Evolutionary conservation across 2,113 vertebrate genomes (phyloP).

Genomic region (Amblyopsis rosae): DNA sequence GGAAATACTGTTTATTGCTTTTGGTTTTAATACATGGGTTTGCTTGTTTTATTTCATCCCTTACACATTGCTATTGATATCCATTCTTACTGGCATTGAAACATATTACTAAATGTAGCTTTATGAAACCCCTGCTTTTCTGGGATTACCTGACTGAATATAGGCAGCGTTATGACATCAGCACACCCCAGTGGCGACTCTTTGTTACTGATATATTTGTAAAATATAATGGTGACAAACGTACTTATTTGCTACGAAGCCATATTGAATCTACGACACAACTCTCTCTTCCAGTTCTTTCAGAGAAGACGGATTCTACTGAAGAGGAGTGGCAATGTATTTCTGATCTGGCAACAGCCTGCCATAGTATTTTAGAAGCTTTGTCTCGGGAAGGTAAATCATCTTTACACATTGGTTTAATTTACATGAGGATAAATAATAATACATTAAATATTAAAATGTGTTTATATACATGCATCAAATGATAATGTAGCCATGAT

Average conservation of each 20-base stretch:
- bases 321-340: conserved; percentile 92
- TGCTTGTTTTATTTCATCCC: background rate
- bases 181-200: conserved; percentile 59
- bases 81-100: background rate
- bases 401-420: background rate
- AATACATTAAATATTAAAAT: background rate
- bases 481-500: background rate
- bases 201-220: conserved; percentile 23
- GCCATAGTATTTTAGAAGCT: conserved; percentile 86
- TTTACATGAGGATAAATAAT: background rate
- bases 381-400: conserved; percentile 85
- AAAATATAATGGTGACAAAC: background rate
- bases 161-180: conserved; percentile 30
- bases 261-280: background rate
- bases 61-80: background rate
- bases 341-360: conserved; percentile 84
- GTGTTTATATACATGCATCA: background rate
- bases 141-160: background rate
- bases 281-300: conserved; percentile 75
- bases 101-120: background rate
- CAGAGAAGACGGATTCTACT: conserved; percentile 80
- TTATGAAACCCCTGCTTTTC: background rate
- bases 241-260: background rate
- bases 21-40: background rate
- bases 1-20: no score